Conservation (phyloP, 1,140 invertebrate species). For the Berghia stephanieae region DNA sequence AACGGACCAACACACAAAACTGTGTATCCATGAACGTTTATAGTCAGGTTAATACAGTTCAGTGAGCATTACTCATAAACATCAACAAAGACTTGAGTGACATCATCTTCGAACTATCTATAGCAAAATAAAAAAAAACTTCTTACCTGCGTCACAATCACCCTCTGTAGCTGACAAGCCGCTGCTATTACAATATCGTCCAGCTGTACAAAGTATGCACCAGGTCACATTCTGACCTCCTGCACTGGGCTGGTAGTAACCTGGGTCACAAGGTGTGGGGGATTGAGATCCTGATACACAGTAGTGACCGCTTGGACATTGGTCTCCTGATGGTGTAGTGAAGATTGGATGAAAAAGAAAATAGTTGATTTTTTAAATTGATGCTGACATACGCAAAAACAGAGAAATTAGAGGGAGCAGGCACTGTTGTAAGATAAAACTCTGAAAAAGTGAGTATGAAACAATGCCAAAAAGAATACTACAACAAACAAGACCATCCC, state of each 20-base stretch:
- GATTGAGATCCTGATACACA: conserved; percentile 49
- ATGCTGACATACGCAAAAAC: no score
- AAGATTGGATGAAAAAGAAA: background rate
- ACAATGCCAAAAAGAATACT: no score
- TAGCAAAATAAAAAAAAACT: no score
- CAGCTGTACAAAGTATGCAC: conserved; percentile 57
- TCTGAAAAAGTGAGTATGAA: no score
- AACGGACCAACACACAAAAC: no score
- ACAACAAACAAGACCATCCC: no score
- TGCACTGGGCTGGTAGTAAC: conserved; percentile 54
- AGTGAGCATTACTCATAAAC: no score
- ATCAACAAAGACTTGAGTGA: background rate
- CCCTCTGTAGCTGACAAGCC: conserved; percentile 51
- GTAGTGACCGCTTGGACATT: conserved; percentile 54
- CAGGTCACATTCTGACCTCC: conserved; percentile 48
- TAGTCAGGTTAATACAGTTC: no score
- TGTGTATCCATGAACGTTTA: no score
- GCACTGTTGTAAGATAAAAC: no score
- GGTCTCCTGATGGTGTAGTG: conserved; percentile 51
- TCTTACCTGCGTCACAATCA: conserved; percentile 53
- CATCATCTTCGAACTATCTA: no score
- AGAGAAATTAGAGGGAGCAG: conserved; percentile 13
- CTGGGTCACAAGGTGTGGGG: conserved; percentile 49
- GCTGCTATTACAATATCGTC: conserved; percentile 54
- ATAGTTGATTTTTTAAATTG: no score